phyloP scores from a whole-genome alignment of 2,888 invertebrate species.

The Creontiades dilutus region DNA sequence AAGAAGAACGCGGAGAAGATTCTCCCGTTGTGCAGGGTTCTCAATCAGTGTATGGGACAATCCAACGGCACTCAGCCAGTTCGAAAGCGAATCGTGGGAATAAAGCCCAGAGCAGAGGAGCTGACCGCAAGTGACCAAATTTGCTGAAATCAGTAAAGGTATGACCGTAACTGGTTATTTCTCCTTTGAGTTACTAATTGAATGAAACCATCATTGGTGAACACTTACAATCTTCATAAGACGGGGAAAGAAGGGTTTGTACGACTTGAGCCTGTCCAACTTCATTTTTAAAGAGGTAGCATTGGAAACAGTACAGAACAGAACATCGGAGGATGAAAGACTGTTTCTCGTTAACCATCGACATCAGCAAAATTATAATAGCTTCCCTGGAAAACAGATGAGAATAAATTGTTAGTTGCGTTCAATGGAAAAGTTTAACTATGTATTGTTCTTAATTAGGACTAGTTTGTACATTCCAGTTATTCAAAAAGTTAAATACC shows the following conservation, averaged over 20 bases:
- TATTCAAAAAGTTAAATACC: no score
- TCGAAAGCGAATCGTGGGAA: constrained; percentile 91
- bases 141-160: constrained; percentile 69
- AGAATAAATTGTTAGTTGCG: not conserved
- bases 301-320: constrained; percentile 98
- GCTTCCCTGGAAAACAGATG: constrained; percentile 84
- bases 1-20: constrained; percentile 92
- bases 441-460: no score
- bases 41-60: constrained; percentile 94
- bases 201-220: not conserved
- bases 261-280: constrained; percentile 92
- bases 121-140: constrained; percentile 85
- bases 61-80: constrained; percentile 97
- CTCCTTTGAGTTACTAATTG: no score
- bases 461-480: no score
- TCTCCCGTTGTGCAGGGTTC: constrained; percentile 91
- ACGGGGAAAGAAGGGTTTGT: constrained; percentile 91
- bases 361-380: constrained; percentile 96
- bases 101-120: constrained; percentile 95
- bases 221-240: constrained; percentile 84
- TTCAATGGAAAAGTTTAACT: no score
- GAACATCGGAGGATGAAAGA: constrained; percentile 93
- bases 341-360: constrained; percentile 99
- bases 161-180: not conserved
- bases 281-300: constrained; percentile 95